phyloP scores from a whole-genome alignment of 2,113 vertebrate species.

The Ondatra zibethicus region DNA sequence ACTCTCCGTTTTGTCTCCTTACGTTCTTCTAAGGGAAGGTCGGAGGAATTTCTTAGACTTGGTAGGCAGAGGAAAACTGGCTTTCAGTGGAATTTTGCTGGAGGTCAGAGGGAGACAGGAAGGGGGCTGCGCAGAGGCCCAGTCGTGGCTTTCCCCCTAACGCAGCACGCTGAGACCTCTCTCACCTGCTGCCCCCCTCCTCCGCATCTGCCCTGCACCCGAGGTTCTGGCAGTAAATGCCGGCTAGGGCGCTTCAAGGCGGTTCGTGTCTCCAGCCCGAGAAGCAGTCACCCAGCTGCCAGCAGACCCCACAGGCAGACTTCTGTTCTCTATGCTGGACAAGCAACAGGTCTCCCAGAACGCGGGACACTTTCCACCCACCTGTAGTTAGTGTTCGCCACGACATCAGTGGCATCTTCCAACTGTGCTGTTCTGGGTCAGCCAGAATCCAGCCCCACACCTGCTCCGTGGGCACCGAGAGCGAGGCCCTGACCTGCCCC shows the following conservation, averaged over 20 bases:
- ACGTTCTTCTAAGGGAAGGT: slow-evolving; percentile 16
- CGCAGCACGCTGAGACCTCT: not conserved
- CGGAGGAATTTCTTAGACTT: not conserved
- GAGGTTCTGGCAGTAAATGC: not conserved
- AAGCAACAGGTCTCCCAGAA: slow-evolving; percentile 54
- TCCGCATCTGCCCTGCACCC: no score
- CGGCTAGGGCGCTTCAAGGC: no score
- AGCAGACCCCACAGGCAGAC: rapidly evolving
- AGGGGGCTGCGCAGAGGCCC: not conserved
- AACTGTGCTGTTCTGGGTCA: not conserved
- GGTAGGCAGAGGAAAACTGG: not conserved
- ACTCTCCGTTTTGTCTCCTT: not conserved
- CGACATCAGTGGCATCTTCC: rapidly evolving
- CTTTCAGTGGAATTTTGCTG: not conserved
- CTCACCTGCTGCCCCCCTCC: not conserved
- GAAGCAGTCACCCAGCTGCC: not conserved
- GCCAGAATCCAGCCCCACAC: not conserved
- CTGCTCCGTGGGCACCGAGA: rapidly evolving
- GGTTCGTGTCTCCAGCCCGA: rapidly evolving
- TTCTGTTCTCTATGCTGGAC: rapidly evolving
- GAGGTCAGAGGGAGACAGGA: not conserved
- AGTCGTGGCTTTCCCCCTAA: rapidly evolving
- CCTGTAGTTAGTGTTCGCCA: rapidly evolving
- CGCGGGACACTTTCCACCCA: rapidly evolving
- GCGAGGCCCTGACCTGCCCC: not conserved